Percentiles rank a stretch among this genome's conserved stretches.
Evolutionary conservation across 2,888 invertebrate species (phyloP).

Genomic region (Cheilosia scutellata): DNA sequence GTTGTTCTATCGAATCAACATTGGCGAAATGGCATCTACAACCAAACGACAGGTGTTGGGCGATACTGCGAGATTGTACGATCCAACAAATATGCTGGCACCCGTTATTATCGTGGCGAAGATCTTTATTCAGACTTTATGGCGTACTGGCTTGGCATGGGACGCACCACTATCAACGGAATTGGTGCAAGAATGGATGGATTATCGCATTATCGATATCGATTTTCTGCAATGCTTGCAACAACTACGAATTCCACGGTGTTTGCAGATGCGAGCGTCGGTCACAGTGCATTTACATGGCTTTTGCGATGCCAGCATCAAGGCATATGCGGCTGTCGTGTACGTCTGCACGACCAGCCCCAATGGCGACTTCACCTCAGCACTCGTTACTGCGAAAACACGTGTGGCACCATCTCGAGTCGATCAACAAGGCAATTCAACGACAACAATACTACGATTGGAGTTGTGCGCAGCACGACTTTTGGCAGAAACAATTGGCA

Average conservation of each 20-base stretch:
- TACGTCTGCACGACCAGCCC: conserved; percentile 22
- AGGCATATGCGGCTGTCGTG: conserved; percentile 33
- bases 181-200: conserved; percentile 27
- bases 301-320: conserved; percentile 34
- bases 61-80: conserved; percentile 18
- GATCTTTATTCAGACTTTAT: conserved; percentile 34
- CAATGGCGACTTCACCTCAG: conserved; percentile 32
- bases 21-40: conserved; percentile 15
- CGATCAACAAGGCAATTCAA: conserved; percentile 10
- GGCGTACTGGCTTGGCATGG: conserved; percentile 38
- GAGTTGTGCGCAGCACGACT: conserved; percentile 37
- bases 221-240: conserved; percentile 16
- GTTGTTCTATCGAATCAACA: conserved; percentile 30
- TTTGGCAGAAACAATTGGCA: conserved; percentile 26
- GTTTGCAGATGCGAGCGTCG: no score
- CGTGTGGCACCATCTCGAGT: conserved; percentile 21
- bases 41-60: conserved; percentile 33
- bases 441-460: conserved; percentile 24
- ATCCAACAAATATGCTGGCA: conserved; percentile 40
- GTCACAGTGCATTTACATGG: no score
- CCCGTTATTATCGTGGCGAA: conserved; percentile 38
- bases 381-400: conserved; percentile 26
- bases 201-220: conserved; percentile 11
- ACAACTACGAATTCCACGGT: no score
- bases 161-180: conserved; percentile 5